phyloP scores from a whole-genome alignment of 2,113 vertebrate species.

The Puma concolor region DNA sequence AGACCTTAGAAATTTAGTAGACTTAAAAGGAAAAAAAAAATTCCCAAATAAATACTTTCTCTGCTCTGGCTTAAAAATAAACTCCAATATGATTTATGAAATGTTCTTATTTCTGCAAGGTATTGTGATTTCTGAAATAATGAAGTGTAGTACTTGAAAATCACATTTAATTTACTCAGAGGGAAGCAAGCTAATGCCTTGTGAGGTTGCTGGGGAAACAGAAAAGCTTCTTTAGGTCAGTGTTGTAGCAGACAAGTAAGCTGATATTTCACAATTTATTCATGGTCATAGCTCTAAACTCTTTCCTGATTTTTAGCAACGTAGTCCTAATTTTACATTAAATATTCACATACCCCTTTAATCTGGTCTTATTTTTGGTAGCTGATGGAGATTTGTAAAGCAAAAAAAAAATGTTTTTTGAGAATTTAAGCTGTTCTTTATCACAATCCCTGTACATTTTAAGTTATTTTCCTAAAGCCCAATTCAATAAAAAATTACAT shows the following conservation, averaged over 20 bases:
- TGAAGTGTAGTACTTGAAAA: slow-evolving; percentile 89
- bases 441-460: slow-evolving; percentile 71
- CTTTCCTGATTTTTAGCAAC: slow-evolving; percentile 79
- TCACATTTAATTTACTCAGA: slow-evolving; percentile 89
- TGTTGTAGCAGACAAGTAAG: slow-evolving; percentile 81
- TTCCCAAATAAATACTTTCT: slow-evolving; percentile 84
- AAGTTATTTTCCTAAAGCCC: slow-evolving; percentile 74
- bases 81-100: slow-evolving; percentile 84
- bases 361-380: slow-evolving; percentile 80
- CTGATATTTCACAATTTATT: slow-evolving; percentile 84
- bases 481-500: slow-evolving; percentile 79
- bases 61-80: slow-evolving; percentile 84
- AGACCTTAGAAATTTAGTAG: slow-evolving; percentile 73
- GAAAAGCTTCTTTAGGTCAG: slow-evolving; percentile 86
- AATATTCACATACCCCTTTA: slow-evolving; percentile 72
- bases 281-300: slow-evolving; percentile 77
- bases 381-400: slow-evolving; percentile 70
- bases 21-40: slow-evolving; percentile 76
- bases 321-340: slow-evolving; percentile 78
- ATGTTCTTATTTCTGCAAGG: slow-evolving; percentile 84
- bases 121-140: slow-evolving; percentile 88
- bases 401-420: slow-evolving; percentile 52
- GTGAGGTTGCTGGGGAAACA: slow-evolving; percentile 89
- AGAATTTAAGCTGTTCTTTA: slow-evolving; percentile 80
- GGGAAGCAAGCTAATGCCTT: slow-evolving; percentile 86